Evolutionary conservation across 37 sponge, comb jelly and placozoan species (phyloP).

Genomic region (Spongilla lacustris): DNA sequence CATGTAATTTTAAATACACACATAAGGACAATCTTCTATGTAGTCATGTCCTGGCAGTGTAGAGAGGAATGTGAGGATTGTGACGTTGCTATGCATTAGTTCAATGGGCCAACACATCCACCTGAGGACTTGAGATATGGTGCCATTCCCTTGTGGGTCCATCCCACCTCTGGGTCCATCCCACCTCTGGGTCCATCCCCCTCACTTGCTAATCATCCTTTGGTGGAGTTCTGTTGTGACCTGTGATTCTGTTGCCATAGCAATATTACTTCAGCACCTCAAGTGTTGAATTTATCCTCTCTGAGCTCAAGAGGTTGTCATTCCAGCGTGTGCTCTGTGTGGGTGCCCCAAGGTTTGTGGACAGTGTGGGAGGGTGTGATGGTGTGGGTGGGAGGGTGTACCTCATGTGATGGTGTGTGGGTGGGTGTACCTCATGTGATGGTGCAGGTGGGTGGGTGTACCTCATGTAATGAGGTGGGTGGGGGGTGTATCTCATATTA

Average conservation of each 20-base stretch:
- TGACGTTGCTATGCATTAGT: too few species aligned
- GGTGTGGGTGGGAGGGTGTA: background rate
- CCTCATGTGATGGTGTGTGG: background rate
- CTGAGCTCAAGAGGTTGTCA: conserved; percentile 53
- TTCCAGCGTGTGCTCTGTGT: conserved; percentile 74
- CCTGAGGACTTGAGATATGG: too few species aligned
- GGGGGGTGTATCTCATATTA: too few species aligned
- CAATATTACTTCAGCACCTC: conserved; percentile 82
- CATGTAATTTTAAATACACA: too few species aligned
- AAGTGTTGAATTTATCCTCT: conserved; percentile 38
- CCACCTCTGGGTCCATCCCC: background rate
- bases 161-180: too few species aligned
- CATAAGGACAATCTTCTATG: too few species aligned
- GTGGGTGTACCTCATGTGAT: background rate
- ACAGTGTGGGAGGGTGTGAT: background rate
- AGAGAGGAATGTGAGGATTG: too few species aligned
- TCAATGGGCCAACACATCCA: too few species aligned
- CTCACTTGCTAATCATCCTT: background rate
- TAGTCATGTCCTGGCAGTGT: too few species aligned
- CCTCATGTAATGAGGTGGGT: too few species aligned
- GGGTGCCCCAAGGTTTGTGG: conserved; percentile 78
- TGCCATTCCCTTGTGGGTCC: too few species aligned
- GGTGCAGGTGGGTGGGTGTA: too few species aligned
- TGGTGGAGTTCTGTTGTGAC: background rate
- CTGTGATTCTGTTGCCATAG: conserved; percentile 23